Evolutionary conservation across 2,797 vertebrate genomes (phyloP).

Genomic region (Coracias cyanogaster): DNA sequence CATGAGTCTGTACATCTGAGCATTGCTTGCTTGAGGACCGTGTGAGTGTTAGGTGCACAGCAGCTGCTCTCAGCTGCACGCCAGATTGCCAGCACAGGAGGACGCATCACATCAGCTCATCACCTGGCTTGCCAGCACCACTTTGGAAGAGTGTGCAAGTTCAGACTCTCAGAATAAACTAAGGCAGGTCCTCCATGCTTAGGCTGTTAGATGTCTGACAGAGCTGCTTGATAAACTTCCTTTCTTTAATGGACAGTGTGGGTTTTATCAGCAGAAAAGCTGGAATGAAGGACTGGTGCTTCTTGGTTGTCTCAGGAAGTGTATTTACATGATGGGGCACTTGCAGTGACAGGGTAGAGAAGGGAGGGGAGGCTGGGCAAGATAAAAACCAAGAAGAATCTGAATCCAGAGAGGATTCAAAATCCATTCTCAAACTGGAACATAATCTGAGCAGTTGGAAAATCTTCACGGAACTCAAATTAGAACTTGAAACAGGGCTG

Average conservation of each 20-base stretch:
- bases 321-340: not conserved
- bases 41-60: not conserved
- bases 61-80: not conserved
- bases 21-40: not conserved
- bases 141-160: not conserved
- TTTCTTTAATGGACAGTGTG: not conserved
- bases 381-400: not conserved
- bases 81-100: not conserved
- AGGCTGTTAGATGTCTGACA: not conserved
- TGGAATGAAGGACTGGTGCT: not conserved
- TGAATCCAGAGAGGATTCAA: not conserved
- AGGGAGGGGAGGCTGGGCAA: not conserved
- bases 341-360: not conserved
- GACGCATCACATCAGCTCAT: not conserved
- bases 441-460: not conserved
- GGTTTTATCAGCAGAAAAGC: not conserved
- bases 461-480: not conserved
- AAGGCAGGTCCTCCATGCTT: not conserved
- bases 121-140: not conserved
- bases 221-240: not conserved
- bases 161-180: not conserved
- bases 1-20: fast-evolving
- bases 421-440: not conserved
- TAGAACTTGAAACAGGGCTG: not conserved
- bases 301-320: not conserved